Conservation (phyloP, 2,888 invertebrate species). For the Holacanthella duospinosa region DNA sequence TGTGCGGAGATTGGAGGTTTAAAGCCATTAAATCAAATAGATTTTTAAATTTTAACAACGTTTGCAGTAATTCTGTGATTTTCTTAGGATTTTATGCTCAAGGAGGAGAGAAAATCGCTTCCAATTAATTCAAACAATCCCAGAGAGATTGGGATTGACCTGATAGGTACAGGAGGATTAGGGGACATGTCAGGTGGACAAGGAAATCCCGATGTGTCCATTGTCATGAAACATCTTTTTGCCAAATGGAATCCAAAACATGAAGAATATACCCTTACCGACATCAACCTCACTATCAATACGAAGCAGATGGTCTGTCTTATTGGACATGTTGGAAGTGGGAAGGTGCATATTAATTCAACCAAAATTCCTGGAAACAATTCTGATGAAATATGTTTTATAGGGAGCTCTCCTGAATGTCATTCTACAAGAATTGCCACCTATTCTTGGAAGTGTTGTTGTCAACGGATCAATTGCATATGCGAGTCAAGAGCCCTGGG, state of each 20-base stretch:
- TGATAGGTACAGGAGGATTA: not conserved
- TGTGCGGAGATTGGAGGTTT: not conserved
- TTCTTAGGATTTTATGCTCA: no score
- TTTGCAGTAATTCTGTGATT: not conserved
- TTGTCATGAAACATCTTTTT: constrained; percentile 14
- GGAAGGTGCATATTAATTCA: constrained; percentile 27
- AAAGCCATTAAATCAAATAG: not conserved
- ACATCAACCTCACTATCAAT: constrained; percentile 55
- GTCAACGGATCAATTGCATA: constrained; percentile 54
- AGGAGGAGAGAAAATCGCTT: not conserved
- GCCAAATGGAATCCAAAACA: constrained; percentile 39
- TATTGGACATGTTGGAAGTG: constrained; percentile 37
- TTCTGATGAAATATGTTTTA: constrained; percentile 3
- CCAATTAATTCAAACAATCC: not conserved
- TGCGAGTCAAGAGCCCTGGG: constrained; percentile 48
- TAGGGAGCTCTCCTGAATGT: constrained; percentile 48
- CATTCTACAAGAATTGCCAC: constrained; percentile 59
- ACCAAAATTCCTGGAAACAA: no score
- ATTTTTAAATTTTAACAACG: not conserved
- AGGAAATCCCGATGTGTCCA: no score
- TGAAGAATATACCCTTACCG: constrained; percentile 51
- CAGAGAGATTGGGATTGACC: not conserved
- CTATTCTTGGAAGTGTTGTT: constrained; percentile 51
- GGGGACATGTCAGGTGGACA: not conserved
- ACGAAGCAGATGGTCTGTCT: constrained; percentile 50